Evolutionary conservation across 2,113 vertebrate genomes (phyloP).

Genomic region (Catharus minimus): DNA sequence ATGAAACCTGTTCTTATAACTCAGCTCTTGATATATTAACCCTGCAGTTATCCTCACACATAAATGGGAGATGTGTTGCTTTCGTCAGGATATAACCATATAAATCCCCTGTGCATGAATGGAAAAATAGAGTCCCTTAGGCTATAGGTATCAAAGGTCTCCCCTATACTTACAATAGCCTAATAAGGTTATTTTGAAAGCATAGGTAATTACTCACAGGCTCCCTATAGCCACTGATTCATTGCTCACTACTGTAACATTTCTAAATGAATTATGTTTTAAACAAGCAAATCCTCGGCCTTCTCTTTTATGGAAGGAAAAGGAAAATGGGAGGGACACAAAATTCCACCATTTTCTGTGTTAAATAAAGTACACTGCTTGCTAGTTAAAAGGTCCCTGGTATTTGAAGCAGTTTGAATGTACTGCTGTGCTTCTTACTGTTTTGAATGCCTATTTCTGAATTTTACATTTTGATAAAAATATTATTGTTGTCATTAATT

Average conservation of each 20-base stretch:
- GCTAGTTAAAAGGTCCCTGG: not conserved
- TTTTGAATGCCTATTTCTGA: constrained; percentile 5
- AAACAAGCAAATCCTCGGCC: constrained; percentile 44
- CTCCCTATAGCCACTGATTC: constrained; percentile 42
- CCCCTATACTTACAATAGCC: constrained; percentile 44
- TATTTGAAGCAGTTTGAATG: not conserved
- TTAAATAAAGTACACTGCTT: not conserved
- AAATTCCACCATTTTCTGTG: not conserved
- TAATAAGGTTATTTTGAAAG: constrained; percentile 62
- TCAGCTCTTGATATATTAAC: constrained; percentile 57
- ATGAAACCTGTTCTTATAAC: constrained; percentile 49
- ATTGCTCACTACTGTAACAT: constrained; percentile 50
- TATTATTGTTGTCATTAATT: constrained; percentile 68
- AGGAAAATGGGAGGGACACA: not conserved
- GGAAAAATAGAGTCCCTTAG: constrained; percentile 39
- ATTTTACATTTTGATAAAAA: constrained; percentile 53
- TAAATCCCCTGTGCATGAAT: constrained; percentile 53
- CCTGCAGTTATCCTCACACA: constrained; percentile 18
- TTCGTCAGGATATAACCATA: constrained; percentile 50
- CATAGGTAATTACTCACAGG: constrained; percentile 34
- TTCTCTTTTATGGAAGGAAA: not conserved
- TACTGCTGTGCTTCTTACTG: not conserved
- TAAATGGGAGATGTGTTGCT: constrained; percentile 60
- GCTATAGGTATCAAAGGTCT: constrained; percentile 49
- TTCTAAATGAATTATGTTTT: constrained; percentile 53